Percentiles rank a stretch among this genome's conserved stretches.
These are phyloP conservation scores for Actinernus sp. DNA, from an alignment of 92 coral and sea anemone species.

Conservation along the genomic window DNA sequence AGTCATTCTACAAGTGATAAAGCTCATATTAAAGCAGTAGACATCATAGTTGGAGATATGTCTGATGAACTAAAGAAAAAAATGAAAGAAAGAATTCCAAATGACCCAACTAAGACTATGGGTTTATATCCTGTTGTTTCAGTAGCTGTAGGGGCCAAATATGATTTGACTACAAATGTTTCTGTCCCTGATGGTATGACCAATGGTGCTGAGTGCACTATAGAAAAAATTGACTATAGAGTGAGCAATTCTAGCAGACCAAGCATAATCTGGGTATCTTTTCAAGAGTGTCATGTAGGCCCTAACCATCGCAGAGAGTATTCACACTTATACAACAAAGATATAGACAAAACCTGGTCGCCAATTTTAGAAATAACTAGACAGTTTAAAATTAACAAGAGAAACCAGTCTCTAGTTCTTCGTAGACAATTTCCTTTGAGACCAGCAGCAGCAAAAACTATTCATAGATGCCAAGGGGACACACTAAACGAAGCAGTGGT, in stretches of 20 bases:
- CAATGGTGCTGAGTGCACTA: conserved; percentile 74
- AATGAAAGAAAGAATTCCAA: conserved; percentile 56
- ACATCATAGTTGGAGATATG: conserved; percentile 64
- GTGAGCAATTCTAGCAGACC: conserved; percentile 59
- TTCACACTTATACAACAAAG: conserved; percentile 37
- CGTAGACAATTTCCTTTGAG: conserved; percentile 75
- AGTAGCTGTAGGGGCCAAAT: conserved; percentile 56
- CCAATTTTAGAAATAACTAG: conserved; percentile 69
- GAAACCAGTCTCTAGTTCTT: conserved; percentile 46
- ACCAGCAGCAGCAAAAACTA: conserved; percentile 79
- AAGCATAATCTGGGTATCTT: conserved; percentile 75
- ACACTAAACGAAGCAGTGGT: conserved; percentile 73
- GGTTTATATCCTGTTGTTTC: conserved; percentile 34
- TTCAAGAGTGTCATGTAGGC: conserved; percentile 36
- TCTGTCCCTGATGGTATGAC: conserved; percentile 71
- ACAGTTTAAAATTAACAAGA: conserved; percentile 55
- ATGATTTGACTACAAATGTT: conserved; percentile 72
- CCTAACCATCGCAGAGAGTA: conserved; percentile 42
- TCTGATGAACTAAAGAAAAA: conserved; percentile 50
- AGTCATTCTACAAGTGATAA: conserved; percentile 20
- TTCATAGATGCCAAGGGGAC: conserved; percentile 78
- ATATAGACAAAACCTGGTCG: conserved; percentile 50
- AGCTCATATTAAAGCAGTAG: conserved; percentile 48
- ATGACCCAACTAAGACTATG: conserved; percentile 68
- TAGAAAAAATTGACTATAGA: conserved; percentile 66